A percentile compares a stretch with the other conserved stretches of the same genome.
These are phyloP conservation scores for Gyrodactylus salaris DNA, from an alignment of 1,140 invertebrate species.

Conservation along the genomic window DNA sequence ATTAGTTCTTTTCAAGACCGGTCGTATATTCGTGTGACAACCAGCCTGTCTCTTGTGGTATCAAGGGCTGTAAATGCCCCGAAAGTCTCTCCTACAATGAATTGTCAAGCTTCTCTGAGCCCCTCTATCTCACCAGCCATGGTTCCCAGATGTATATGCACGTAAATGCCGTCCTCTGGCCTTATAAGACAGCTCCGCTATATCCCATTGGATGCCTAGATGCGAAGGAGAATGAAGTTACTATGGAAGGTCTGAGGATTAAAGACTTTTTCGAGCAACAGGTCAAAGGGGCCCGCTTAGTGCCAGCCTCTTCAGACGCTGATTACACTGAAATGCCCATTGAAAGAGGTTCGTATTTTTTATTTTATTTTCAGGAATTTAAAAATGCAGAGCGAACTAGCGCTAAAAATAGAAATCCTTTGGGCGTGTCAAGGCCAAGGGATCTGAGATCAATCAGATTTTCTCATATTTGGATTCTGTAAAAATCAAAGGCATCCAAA, in stretches of 20 bases:
- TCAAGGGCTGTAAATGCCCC: neutral
- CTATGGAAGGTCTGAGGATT: neutral
- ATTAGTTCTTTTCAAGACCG: neutral
- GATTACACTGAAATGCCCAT: neutral
- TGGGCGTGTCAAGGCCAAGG: too few relatives aligned
- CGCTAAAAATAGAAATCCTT: too few relatives aligned
- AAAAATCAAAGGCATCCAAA: too few relatives aligned
- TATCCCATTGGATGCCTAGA: neutral
- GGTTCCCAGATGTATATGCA: neutral
- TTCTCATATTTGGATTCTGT: too few relatives aligned
- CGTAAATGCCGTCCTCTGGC: neutral
- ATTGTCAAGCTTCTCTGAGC: neutral
- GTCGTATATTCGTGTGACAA: neutral
- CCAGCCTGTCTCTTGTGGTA: neutral
- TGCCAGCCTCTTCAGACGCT: neutral
- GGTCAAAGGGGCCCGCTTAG: neutral
- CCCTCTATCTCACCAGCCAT: neutral
- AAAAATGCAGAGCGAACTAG: too few relatives aligned
- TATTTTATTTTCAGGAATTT: neutral
- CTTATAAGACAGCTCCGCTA: neutral
- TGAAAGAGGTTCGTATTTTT: neutral
- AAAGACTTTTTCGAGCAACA: neutral
- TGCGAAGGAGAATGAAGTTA: too few relatives aligned
- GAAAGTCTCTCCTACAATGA: neutral
- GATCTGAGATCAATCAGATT: too few relatives aligned